Conservation (phyloP, 53 echinoderm and acorn worm genomes). For the Antedon mediterranea region DNA sequence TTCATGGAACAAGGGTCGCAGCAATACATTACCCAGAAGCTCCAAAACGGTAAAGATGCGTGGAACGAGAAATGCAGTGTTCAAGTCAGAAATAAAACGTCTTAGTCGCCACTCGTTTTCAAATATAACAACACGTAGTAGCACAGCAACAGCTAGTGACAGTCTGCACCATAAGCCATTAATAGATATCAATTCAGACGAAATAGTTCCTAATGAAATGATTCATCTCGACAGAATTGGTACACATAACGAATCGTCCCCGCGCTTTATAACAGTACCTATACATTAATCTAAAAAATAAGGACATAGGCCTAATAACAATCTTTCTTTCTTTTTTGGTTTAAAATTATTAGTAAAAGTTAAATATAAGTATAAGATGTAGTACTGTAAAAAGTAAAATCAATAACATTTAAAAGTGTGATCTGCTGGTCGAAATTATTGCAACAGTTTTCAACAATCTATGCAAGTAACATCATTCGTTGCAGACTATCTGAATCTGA, state of each 20-base stretch:
- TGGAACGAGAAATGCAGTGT: not conserved
- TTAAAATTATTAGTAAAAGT: too few relatives aligned
- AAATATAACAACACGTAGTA: not conserved
- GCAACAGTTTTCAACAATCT: too few relatives aligned
- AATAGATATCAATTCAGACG: not conserved
- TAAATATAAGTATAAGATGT: too few relatives aligned
- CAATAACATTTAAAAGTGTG: too few relatives aligned
- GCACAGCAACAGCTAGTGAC: not conserved
- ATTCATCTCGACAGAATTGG: not conserved
- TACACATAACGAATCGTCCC: not conserved
- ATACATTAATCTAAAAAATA: too few relatives aligned
- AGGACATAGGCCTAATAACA: too few relatives aligned
- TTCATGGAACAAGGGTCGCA: not conserved
- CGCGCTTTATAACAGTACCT: not conserved
- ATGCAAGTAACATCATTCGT: too few relatives aligned
- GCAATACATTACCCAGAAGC: not conserved
- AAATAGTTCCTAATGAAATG: not conserved
- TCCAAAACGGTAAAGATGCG: not conserved
- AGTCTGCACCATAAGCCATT: not conserved
- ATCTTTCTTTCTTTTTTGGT: too few relatives aligned
- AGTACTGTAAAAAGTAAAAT: too few relatives aligned
- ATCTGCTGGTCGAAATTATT: too few relatives aligned
- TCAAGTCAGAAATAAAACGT: not conserved
- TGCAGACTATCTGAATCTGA: too few relatives aligned
- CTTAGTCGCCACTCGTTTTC: not conserved